Conservation (phyloP, 2,888 invertebrate species). For the Eupithecia centaureata region DNA sequence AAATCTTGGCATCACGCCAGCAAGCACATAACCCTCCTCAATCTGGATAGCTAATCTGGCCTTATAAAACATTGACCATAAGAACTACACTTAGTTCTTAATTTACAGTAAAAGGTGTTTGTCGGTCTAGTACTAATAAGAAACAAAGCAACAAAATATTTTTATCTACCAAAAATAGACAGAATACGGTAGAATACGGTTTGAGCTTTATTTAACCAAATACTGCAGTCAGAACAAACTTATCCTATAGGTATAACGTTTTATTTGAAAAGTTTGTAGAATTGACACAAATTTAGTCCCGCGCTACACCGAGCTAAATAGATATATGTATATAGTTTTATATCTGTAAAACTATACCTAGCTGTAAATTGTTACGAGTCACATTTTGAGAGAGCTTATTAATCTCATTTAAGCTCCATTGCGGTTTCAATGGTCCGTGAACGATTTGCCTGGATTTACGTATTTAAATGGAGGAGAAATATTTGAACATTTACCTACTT, state of each 20-base stretch:
- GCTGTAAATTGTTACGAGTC: slow-evolving; percentile 18
- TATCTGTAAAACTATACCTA: background rate
- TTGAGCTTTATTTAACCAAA: too few relatives aligned
- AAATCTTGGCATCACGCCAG: slow-evolving; percentile 27
- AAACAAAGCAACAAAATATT: too few relatives aligned
- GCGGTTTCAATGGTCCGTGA: slow-evolving; percentile 56
- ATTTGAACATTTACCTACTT: slow-evolving; percentile 12
- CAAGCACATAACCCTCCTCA: slow-evolving; percentile 16
- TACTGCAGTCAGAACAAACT: too few relatives aligned
- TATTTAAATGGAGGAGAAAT: slow-evolving; percentile 46
- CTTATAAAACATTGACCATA: slow-evolving; percentile 36
- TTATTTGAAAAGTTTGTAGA: background rate
- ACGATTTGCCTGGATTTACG: slow-evolving; percentile 54
- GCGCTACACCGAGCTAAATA: background rate
- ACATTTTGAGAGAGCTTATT: slow-evolving; percentile 57
- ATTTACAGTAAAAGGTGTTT: slow-evolving; percentile 39
- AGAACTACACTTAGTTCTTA: slow-evolving; percentile 33
- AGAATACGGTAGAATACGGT: too few relatives aligned
- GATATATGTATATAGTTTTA: too few relatives aligned
- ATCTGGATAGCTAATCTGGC: slow-evolving; percentile 23
- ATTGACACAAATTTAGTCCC: background rate
- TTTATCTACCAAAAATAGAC: too few relatives aligned
- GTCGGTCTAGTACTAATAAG: too few relatives aligned
- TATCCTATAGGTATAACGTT: too few relatives aligned
- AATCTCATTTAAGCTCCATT: slow-evolving; percentile 65